Evolutionary conservation across 2,797 vertebrate species (phyloP), one percentile per base, ranked within the genome.

Genomic region (Hirundo rustica): DNA sequence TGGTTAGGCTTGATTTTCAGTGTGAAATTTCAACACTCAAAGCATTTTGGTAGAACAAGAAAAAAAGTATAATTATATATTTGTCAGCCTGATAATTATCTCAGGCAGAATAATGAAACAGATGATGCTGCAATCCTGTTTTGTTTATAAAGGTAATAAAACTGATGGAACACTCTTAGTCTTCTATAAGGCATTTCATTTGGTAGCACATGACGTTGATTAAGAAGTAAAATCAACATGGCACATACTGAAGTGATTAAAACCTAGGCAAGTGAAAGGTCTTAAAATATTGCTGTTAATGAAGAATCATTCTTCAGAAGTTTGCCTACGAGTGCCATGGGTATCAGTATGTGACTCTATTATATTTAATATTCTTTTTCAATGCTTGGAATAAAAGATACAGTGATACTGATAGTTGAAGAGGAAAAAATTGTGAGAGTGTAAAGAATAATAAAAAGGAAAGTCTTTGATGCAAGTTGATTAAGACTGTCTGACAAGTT

Each of bases 141-240:
- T 94, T 91, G 32, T 74, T 93, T 92, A 80, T 71, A 95, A 93
- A 86, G 62, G 76, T 92, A 84, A 88, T 95, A 94, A 86, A 94
- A 75, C 45, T 84, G 92, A 96, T 78, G 30, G 62, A 95, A 90
- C 1, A 2, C n/a, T 47, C 38, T 89, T 88, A 88, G 62, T 77
- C 14, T 92, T 84, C 61, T 78, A 14, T 72, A 78, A 68, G 58
- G 13, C 40, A 84, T 90, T 96, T 91, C 29, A 84, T 92, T 80
- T 95, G 75, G 53, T 83, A 67, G 19, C 82, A 83, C 36, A 50
- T 47, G 65, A 85, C 50, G 72, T 74, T 92, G 79, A 93, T 89
- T 92, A 83, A 95, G 76, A 94, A 92, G 84, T 75, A 78, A 88
- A 94, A 84, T 88, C 85, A 84, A 55, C 19, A 8, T 72, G 80